These are phyloP conservation scores for Pilophorus perplexus DNA, from an alignment of 2,888 invertebrate species.

Conservation along the genomic window DNA sequence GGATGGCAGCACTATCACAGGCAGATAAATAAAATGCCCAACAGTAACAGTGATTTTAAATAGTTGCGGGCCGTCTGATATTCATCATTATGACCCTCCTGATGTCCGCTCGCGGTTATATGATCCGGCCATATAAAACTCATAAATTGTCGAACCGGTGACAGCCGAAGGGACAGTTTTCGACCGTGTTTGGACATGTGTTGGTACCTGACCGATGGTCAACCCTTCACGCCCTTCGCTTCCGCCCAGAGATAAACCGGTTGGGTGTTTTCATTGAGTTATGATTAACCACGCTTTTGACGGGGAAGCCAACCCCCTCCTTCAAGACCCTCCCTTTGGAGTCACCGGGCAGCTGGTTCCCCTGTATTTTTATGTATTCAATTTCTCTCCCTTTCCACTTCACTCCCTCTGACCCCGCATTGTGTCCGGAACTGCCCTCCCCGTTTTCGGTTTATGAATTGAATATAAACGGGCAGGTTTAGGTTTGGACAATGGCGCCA, in stretches of 20 bases:
- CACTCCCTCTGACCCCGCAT: too few relatives aligned
- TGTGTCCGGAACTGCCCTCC: too few relatives aligned
- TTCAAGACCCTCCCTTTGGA: neutral
- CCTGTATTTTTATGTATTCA: conserved; percentile 27
- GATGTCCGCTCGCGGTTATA: conserved; percentile 16
- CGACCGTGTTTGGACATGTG: conserved; percentile 27
- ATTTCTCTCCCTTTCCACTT: too few relatives aligned
- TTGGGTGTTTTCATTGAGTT: conserved; percentile 34
- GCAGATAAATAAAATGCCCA: too few relatives aligned
- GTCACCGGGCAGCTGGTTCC: too few relatives aligned
- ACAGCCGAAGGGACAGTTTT: neutral
- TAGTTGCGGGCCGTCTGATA: too few relatives aligned
- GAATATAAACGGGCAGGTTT: too few relatives aligned
- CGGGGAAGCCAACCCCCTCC: neutral
- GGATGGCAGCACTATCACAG: too few relatives aligned
- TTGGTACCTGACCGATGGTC: conserved; percentile 31
- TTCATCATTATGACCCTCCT: neutral
- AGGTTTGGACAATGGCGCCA: too few relatives aligned
- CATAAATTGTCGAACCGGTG: neutral
- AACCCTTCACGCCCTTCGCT: conserved; percentile 4
- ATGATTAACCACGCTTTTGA: conserved; percentile 35
- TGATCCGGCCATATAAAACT: conserved; percentile 17
- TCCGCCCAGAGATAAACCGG: neutral
- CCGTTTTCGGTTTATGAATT: too few relatives aligned
- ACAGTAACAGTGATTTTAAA: too few relatives aligned